Percentiles rank a stretch among this genome's conserved stretches.
phyloP scores from a whole-genome alignment of 1,140 invertebrate genomes.

The Neuroterus valhalla region DNA sequence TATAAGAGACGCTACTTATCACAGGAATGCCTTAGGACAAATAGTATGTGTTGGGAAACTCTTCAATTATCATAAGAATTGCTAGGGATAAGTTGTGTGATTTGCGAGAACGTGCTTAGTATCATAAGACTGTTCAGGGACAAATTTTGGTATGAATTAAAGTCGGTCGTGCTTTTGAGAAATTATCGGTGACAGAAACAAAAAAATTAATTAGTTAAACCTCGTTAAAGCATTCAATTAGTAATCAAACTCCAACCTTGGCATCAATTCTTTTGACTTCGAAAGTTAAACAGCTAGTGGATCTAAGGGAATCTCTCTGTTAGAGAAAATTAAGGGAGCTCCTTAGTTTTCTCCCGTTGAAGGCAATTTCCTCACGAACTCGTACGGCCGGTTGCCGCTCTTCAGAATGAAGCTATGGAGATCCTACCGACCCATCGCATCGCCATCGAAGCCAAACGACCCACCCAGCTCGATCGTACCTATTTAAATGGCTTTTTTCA shows the following conservation, averaged over 20 bases:
- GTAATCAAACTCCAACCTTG: neutral
- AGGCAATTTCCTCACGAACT: conserved; percentile 59
- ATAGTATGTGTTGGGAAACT: too few relatives aligned
- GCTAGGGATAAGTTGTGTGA: too few relatives aligned
- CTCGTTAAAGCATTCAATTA: conserved; percentile 16
- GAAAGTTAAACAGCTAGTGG: conserved; percentile 19
- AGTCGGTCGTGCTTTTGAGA: too few relatives aligned
- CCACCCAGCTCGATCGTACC: conserved; percentile 64
- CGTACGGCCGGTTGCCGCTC: conserved; percentile 63
- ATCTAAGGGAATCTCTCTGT: conserved; percentile 19
- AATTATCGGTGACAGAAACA: neutral
- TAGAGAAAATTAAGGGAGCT: conserved; percentile 19
- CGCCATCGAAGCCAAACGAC: conserved; percentile 57
- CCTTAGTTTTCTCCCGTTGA: conserved; percentile 44
- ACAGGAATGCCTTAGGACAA: too few relatives aligned
- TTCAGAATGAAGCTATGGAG: conserved; percentile 69
- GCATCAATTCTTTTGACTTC: conserved; percentile 16
- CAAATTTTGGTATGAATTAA: too few relatives aligned
- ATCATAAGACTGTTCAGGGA: too few relatives aligned
- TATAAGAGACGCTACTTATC: too few relatives aligned
- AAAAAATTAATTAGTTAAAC: neutral
- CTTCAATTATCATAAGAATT: too few relatives aligned
- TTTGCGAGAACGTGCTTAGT: too few relatives aligned
- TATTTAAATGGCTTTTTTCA: conserved; percentile 74
- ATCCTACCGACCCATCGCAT: conserved; percentile 55